Percentiles rank a stretch among this genome's conserved stretches.
These are phyloP conservation scores for Hololepta plana DNA, from an alignment of 2,888 invertebrate species.

Conservation along the genomic window DNA sequence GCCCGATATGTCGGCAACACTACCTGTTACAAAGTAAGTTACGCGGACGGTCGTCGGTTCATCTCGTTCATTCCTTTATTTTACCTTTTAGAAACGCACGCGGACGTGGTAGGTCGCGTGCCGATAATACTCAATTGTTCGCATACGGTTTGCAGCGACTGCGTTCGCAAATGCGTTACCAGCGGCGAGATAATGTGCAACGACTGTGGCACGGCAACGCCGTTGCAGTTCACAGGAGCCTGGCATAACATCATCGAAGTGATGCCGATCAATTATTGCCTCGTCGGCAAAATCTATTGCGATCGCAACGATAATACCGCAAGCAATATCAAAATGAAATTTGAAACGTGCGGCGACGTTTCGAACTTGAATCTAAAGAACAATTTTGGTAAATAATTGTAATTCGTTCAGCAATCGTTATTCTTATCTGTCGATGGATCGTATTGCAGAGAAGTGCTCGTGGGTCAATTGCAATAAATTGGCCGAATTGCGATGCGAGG, in stretches of 20 bases:
- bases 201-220: conserved; percentile 27
- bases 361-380: too few relatives aligned
- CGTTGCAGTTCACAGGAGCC: conserved; percentile 11
- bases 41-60: too few relatives aligned
- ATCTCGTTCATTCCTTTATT: too few relatives aligned
- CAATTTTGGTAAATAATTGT: too few relatives aligned
- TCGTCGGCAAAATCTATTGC: conserved; percentile 18
- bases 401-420: too few relatives aligned
- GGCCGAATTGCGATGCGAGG: conserved; percentile 17
- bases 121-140: conserved; percentile 48
- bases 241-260: conserved; percentile 14
- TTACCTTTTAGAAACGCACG: too few relatives aligned
- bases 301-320: conserved; percentile 8
- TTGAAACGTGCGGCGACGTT: too few relatives aligned
- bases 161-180: conserved; percentile 28
- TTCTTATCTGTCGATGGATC: too few relatives aligned
- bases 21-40: too few relatives aligned
- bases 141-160: conserved; percentile 49
- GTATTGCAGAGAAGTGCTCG: conserved; percentile 11
- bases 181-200: conserved; percentile 29
- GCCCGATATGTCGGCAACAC: too few relatives aligned
- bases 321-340: conserved; percentile 5
- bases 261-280: conserved; percentile 25
- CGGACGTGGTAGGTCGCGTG: conserved; percentile 18
- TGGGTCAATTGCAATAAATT: conserved; percentile 13